phyloP scores from a whole-genome alignment of 2,113 vertebrate genomes.

The Reinhardtius hippoglossoides region DNA sequence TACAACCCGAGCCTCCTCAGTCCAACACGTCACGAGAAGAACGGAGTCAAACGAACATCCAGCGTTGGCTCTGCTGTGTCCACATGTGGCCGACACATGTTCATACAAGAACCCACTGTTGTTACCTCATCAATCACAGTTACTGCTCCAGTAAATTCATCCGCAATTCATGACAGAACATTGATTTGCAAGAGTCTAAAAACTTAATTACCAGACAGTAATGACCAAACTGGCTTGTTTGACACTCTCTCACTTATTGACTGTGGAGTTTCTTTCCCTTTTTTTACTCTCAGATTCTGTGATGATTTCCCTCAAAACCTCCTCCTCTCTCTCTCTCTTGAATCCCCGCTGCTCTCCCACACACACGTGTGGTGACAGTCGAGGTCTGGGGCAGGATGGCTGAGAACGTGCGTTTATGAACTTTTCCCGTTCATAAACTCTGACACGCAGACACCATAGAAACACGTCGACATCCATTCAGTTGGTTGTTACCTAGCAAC shows the following conservation, averaged over 20 bases:
- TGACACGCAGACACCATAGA: too few relatives aligned
- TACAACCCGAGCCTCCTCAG: not conserved
- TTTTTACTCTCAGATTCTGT: not conserved
- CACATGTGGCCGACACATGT: constrained; percentile 68
- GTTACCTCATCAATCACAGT: constrained; percentile 48
- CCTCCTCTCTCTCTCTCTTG: not conserved
- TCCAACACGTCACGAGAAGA: constrained; percentile 8
- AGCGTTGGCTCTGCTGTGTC: not conserved
- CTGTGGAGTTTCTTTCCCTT: not conserved
- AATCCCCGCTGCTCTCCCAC: not conserved
- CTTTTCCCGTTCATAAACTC: not conserved
- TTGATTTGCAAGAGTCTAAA: not conserved
- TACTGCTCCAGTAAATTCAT: not conserved
- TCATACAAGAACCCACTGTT: constrained; percentile 13
- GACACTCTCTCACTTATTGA: not conserved
- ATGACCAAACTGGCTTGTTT: not conserved
- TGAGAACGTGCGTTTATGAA: not conserved
- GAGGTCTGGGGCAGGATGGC: not conserved
- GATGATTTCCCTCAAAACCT: not conserved
- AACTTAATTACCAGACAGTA: not conserved
- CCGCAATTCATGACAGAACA: not conserved
- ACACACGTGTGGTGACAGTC: not conserved
- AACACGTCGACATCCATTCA: too few relatives aligned
- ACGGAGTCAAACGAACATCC: not conserved
- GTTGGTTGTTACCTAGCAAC: too few relatives aligned